These are phyloP conservation scores for Heteractis magnifica DNA, from an alignment of 92 coral and sea anemone species.

Conservation along the genomic window DNA sequence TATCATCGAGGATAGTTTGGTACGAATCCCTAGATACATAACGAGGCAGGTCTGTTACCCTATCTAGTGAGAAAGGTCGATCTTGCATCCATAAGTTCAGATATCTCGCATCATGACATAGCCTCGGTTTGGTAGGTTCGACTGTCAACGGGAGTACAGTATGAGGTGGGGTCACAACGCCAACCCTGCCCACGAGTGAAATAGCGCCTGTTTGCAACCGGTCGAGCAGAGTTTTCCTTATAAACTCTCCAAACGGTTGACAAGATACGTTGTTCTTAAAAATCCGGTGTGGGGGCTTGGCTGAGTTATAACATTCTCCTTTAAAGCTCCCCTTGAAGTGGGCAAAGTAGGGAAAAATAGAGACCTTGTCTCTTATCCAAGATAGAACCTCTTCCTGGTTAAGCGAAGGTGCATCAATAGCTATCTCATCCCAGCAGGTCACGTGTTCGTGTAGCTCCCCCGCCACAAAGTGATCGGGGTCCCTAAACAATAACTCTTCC, in stretches of 20 bases:
- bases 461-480: too few relatives aligned
- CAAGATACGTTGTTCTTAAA: conserved; percentile 27
- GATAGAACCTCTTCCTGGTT: conserved; percentile 19
- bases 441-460: conserved; percentile 17
- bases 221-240: conserved; percentile 11
- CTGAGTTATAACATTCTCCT: conserved; percentile 26
- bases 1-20: conserved; percentile 37
- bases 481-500: conserved; percentile 23
- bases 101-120: conserved; percentile 27
- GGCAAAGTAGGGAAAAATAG: conserved; percentile 26
- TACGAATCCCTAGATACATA: conserved; percentile 12
- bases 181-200: conserved; percentile 27
- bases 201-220: conserved; percentile 24
- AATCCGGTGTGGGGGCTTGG: conserved; percentile 15
- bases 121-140: conserved; percentile 20
- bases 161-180: conserved; percentile 20
- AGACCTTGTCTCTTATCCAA: conserved; percentile 36
- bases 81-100: conserved; percentile 8
- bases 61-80: conserved; percentile 25
- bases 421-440: background rate
- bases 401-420: background rate
- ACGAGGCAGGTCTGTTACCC: background rate
- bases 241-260: conserved; percentile 15
- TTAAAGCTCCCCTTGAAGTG: conserved; percentile 25
- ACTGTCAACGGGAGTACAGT: conserved; percentile 36